Conservation (phyloP, 2,888 invertebrate species). For the Agonopterix subpropinquella region DNA sequence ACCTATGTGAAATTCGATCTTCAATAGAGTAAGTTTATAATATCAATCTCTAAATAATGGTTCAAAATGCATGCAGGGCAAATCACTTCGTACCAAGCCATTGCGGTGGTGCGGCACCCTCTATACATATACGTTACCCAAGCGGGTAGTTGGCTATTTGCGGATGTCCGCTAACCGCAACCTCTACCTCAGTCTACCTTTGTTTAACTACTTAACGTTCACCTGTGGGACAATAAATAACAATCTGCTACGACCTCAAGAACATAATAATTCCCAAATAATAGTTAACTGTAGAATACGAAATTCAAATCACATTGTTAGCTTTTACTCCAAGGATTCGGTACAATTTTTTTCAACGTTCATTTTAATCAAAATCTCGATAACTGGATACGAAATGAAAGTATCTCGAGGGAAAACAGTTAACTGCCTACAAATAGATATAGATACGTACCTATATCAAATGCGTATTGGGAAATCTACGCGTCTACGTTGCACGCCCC, state of each 20-base stretch:
- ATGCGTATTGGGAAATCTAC: slow-evolving; percentile 41
- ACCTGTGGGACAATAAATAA: background rate
- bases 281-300: background rate
- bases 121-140: slow-evolving; percentile 9
- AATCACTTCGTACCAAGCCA: too few relatives aligned
- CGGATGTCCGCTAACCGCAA: slow-evolving; percentile 14
- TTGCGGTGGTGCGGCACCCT: slow-evolving; percentile 1
- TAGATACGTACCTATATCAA: slow-evolving; percentile 1
- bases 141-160: slow-evolving; percentile 30
- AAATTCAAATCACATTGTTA: too few relatives aligned
- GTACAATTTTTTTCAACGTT: too few relatives aligned
- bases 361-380: too few relatives aligned
- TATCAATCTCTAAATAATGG: too few relatives aligned
- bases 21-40: too few relatives aligned
- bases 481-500: slow-evolving; percentile 30
- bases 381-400: too few relatives aligned
- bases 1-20: too few relatives aligned
- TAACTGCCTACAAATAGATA: too few relatives aligned
- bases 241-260: background rate
- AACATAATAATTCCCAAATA: background rate
- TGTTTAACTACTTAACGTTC: background rate
- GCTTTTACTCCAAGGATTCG: too few relatives aligned
- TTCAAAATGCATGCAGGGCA: too few relatives aligned
- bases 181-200: background rate
- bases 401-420: too few relatives aligned